phyloP scores from a whole-genome alignment of 2,888 invertebrate genomes.

The Abrostola tripartita region DNA sequence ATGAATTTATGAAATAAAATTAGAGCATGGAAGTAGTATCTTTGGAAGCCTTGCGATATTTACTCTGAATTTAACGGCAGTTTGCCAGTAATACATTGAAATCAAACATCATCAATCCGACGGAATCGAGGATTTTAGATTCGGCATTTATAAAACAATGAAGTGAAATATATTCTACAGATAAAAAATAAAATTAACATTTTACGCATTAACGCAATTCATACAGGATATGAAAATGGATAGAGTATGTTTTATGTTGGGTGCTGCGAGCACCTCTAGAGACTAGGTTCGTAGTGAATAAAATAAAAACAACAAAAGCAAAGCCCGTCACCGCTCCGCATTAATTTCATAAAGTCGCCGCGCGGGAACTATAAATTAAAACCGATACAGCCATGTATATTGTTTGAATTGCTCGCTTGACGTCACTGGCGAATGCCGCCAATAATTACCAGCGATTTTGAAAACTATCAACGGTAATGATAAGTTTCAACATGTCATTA shows the following conservation, averaged over 20 bases:
- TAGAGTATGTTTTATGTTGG: constrained; percentile 27
- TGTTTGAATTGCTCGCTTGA: constrained; percentile 29
- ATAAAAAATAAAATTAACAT: constrained; percentile 15
- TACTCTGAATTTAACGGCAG: too few species aligned
- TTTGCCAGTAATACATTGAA: too few species aligned
- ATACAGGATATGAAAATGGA: constrained; percentile 27
- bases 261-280: constrained; percentile 16
- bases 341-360: constrained; percentile 43
- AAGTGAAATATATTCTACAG: constrained; percentile 13
- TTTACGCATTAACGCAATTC: constrained; percentile 13
- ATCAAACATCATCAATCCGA: too few species aligned
- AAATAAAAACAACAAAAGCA: constrained; percentile 31
- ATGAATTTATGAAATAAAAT: too few species aligned
- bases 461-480: constrained; percentile 61
- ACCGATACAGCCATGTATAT: constrained; percentile 19
- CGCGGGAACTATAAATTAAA: constrained; percentile 49
- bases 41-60: too few species aligned
- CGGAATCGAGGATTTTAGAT: too few species aligned
- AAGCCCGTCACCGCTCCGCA: constrained; percentile 29
- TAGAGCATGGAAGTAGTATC: too few species aligned
- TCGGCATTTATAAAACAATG: constrained; percentile 15
- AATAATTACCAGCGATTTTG: constrained; percentile 62
- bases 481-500: constrained; percentile 68
- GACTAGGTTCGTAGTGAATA: constrained; percentile 25
- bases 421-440: constrained; percentile 46